Base-by-base conservation (phyloP, 2,797 vertebrate genomes). In the Philypnodon macrostomus region DNA sequence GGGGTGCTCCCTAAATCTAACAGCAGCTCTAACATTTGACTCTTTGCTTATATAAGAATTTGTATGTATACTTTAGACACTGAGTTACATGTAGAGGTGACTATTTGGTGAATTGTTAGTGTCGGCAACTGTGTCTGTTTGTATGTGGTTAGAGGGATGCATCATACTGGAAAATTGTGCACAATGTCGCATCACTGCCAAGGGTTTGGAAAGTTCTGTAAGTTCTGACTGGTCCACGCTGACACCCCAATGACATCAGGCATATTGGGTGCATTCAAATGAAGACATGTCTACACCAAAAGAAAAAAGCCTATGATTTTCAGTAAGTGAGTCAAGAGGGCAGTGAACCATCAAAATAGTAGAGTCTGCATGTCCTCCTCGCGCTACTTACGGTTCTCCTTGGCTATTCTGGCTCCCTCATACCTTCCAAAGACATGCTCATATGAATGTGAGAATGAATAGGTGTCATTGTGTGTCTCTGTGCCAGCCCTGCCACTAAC, bases 211-310 rank as follows among this genome's bases (percentile, higher is more conserved):
- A 16, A 29, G 55, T 77, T 61, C 48, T 69, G 74, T 62, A 80
- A 75, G 67, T 69, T 79, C 33, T 61, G 69, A 76, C 59, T 52
- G 47, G 29, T 76, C 62, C 18, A 21, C 4, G 30, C 41, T 52
- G 36, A 73, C 70, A 78, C 79, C 77, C 79, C 26, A 53, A 71
- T 78, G 72, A 84, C 69, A 73, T 84, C 65, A 67, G 57, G 26
- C 53, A 15, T n/a, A 21, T n/a, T 47, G 46, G 45, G 35, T 13
- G 50, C 61, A 79, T 8, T 19, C 33, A 13, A 42, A 16, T n/a
- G n/a, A n/a, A n/a, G n/a, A 29, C 29, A n/a, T 2, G 12, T 29
- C 1, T 9, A 2, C 8, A 29, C 9, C 11, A 29, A 29, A 8
- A 44, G 9, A 52, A 35, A 35, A n/a, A 13, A 13, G 11, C 13